Evolutionary conservation across 2,113 vertebrate genomes (phyloP), one percentile per base, ranked within the genome.

Genomic region (Phalacrocorax aristotelis): DNA sequence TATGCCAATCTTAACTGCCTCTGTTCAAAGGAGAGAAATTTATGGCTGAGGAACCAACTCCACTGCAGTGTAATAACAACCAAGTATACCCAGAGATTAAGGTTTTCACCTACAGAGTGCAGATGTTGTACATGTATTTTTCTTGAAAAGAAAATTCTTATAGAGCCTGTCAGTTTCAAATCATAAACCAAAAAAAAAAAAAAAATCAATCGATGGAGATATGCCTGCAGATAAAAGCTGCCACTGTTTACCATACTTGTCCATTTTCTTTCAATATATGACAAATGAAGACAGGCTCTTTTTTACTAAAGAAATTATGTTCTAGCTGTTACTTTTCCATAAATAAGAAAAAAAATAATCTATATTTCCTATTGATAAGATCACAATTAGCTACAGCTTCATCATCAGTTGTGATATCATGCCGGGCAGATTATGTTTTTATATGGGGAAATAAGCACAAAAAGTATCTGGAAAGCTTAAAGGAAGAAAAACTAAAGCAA

Each of bases 121-220:
- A 64, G 9, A 17, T 49, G 12, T 10, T 42, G 11, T 9, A 54
- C 1, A 0, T 4, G 8, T 5, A 48, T 60, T 44, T 64, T 69
- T 52, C 23, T 20, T n/a, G 40, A 10, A 20, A 62, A 54, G 11
- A 55, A 69, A 92, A 48, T 21, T 64, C 62, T 82, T 61, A n/a
- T 0, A 76, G 18, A 82, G 13, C 4, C n/a, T 52, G 23, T 5
- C 64, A 20, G 16, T 46, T 83, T 88, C 42, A 80, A 71, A 77
- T 29, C 27, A 61, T 34, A 42, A 95, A 57, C 26, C 13, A 17
- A 42, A 88, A 54, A 79, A 75, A 54, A 79, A 75, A 6, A 46
- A 79, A 75, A 38, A 38, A 38, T 5, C 20, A 84, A 48, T 30
- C 1, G 0, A 21, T 54, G 15, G 29, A 66, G 46, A 72, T 15